Evolutionary conservation across 53 echinoderm and acorn worm species (phyloP), one percentile per base, ranked within the genome.

Genomic region (Apostichopus leukothele): DNA sequence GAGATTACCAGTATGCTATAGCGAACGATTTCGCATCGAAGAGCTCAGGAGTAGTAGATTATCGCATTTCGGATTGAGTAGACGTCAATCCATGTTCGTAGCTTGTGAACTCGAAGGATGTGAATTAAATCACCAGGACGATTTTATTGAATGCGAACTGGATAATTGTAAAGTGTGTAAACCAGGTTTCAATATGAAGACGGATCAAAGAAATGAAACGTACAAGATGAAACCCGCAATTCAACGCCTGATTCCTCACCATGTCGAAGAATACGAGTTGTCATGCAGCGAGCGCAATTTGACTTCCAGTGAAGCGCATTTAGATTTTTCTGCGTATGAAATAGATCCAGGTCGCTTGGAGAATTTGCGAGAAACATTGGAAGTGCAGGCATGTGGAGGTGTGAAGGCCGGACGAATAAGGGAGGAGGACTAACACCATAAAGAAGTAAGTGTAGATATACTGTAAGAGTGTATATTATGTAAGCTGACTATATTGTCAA

Each of bases 151-250:
- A 11, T 85, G 85, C 18, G 85, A 85, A 66, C 39, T 85, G 66
- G 85, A 85, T 50, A 85, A 85, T 50, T 85, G 85, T 26, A 85
- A 85, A 13, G 68, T 85, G 20, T 85, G 85, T 67, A 85, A 85
- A 16, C 85, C 85, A 4, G 50, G 85, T 22, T 50, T 20, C 18
- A 63, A 10, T 13, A 85, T 76, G 50, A 76, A 76, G 16, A 6
- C 5, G 7, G 7, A 27, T 11, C 50, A 13, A 12, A 76, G 16
- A 11, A 27, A 1, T 52, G 52, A 51, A 52, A 51, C 16, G 11
- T n/a, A 8, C 11, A 22, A 76, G 16, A 18, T 71, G 16, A 71
- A 14, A 71, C 10, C 50, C 3, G 27, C 50, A 13, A 8, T 39
- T 5, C 77, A 22, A 11, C 71, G 20, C 20, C 5, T 68, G 18